Percentiles rank a stretch among this genome's conserved stretches.
phyloP scores from a whole-genome alignment of 2,797 vertebrate genomes.

The Emys orbicularis region DNA sequence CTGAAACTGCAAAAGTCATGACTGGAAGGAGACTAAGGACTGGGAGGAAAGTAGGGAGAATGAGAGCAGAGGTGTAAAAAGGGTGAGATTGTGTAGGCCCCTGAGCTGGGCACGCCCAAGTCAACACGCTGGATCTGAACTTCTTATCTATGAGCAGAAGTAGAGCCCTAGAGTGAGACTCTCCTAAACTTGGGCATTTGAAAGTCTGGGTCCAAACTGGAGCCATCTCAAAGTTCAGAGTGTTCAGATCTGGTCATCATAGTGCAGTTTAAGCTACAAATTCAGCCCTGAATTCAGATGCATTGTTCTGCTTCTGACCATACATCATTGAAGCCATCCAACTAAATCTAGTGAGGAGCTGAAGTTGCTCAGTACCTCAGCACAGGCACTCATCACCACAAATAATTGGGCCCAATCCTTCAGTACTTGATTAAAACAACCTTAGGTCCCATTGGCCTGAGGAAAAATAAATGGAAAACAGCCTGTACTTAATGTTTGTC shows the following conservation, averaged over 20 bases:
- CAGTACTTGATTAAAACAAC: not conserved
- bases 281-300: not conserved
- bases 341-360: not conserved
- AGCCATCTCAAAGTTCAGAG: not conserved
- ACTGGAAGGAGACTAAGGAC: not conserved
- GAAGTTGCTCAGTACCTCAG: not conserved
- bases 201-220: not conserved
- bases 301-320: not conserved
- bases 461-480: not conserved
- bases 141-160: not conserved
- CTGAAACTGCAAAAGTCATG: not conserved
- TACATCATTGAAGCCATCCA: not conserved
- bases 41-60: not conserved
- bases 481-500: not conserved
- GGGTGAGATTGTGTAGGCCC: not conserved
- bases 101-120: not conserved
- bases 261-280: not conserved
- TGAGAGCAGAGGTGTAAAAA: not conserved
- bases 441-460: not conserved
- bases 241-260: not conserved
- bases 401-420: not conserved
- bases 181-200: not conserved
- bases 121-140: not conserved
- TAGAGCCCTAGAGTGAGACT: not conserved
- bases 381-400: fast-evolving